phyloP scores from a whole-genome alignment of 2,797 vertebrate species.

The Premnoplex brunnescens region DNA sequence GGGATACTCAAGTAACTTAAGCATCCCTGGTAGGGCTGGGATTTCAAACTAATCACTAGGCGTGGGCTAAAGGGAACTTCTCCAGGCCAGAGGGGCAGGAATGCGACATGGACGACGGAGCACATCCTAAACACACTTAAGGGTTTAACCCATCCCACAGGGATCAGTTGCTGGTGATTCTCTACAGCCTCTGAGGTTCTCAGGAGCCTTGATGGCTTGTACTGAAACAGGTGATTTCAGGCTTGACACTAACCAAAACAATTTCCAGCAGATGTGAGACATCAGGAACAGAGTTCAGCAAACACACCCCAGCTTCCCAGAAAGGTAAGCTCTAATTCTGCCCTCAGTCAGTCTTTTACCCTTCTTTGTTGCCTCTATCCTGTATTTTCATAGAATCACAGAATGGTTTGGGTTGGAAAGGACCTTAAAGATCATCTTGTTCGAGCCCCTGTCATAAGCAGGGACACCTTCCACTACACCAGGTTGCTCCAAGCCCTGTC shows the following conservation, averaged over 20 bases:
- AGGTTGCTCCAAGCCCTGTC: not conserved
- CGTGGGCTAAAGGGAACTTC: not conserved
- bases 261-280: not conserved
- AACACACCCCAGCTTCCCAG: not conserved
- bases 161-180: not conserved
- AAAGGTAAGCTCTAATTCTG: not conserved
- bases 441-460: not conserved
- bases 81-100: not conserved
- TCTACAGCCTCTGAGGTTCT: not conserved
- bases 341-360: not conserved
- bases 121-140: not conserved
- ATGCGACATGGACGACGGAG: not conserved
- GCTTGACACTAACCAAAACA: not conserved
- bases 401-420: not conserved
- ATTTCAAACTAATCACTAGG: not conserved
- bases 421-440: not conserved
- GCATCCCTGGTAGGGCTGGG: not conserved
- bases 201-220: not conserved
- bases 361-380: not conserved
- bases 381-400: not conserved
- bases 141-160: not conserved
- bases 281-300: not conserved
- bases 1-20: not conserved
- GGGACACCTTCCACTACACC: not conserved
- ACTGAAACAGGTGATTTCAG: fast-evolving